Base-by-base conservation (phyloP, 92 coral and sea anemone genomes). In the Phenganax marumi region DNA sequence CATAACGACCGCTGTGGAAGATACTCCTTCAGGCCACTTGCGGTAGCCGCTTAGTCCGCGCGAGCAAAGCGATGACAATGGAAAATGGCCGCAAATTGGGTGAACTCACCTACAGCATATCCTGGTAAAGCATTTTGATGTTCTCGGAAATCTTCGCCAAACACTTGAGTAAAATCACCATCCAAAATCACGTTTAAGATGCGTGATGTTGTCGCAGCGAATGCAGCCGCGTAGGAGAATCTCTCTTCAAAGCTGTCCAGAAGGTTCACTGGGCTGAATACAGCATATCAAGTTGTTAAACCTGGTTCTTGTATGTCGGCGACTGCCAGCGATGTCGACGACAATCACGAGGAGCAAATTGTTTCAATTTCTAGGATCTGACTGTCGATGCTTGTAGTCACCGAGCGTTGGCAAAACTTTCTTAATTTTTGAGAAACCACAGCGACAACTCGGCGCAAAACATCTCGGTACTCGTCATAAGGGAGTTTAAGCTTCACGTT, bases 181-280 rank as follows among this genome's bases (percentile, higher is more conserved):
- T 0, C 8, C 12, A 90, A 5, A 73, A 92, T 70, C 54, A 92
- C 86, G 11, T 1, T 18, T 63, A 90, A n/a, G 57, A 90, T 73
- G 65, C 87, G 76, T 25, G 71, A 75, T 19, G 88, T 68, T 14
- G 97, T 92, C 11, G 93, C 93, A 12, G 93, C 97, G 60, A 92
- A 92, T 7, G 97, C 97, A 68, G 89, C 85, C 10, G 97, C 97
- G 64, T 85, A 90, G 8, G 83, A 89, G 68, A 88, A 73, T 52
- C 93, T 87, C 73, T 92, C 86, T 73, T 92, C 97, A 47, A 83
- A 90, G 65, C 86, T 88, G 85, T 92, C 97, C 56, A 92, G 88
- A 68, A 92, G 80, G 75, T 92, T 92, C 62, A 92, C 87, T 0
- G 97, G 97, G 51, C 97, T 92, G 80, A 8, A 77, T 70, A 64